Conservation (phyloP, 1,140 invertebrate species). For the Polypedilum vanderplanki region DNA sequence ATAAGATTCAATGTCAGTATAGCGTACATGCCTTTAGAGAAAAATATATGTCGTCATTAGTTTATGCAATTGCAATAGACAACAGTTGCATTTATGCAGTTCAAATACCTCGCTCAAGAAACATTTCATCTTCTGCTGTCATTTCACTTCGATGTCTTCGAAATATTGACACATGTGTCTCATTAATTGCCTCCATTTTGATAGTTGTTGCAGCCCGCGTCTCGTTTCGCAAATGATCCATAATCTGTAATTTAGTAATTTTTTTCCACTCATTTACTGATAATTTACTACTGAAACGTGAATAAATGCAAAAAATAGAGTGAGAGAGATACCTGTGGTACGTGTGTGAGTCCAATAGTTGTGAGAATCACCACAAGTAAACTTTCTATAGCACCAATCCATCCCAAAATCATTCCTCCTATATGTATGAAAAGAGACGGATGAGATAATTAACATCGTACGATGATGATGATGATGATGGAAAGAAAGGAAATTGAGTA, state of each 20-base stretch:
- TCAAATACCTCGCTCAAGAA: conserved; percentile 10
- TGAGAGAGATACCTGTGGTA: not conserved
- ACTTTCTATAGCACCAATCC: not conserved
- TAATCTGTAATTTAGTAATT: not conserved
- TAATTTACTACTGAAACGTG: no score
- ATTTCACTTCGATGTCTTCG: not conserved
- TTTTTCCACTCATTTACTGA: no score
- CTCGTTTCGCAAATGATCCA: conserved; percentile 21
- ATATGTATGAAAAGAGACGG: not conserved
- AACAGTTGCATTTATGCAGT: not conserved
- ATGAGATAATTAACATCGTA: not conserved
- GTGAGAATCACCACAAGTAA: not conserved
- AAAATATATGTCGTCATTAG: not conserved
- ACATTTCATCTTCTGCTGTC: conserved; percentile 1
- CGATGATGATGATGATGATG: not conserved
- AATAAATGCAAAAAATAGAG: no score
- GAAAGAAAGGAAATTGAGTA: not conserved
- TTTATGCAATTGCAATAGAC: not conserved
- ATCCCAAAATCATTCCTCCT: conserved; percentile 14
- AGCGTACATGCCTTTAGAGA: conserved; percentile 9
- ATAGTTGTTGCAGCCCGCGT: not conserved
- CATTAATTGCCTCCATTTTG: conserved; percentile 1
- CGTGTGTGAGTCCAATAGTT: not conserved
- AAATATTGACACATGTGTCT: not conserved
- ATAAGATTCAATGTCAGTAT: conserved; percentile 21